Evolutionary conservation across 2,888 invertebrate species (phyloP).

Genomic region (Polyploca ridens): DNA sequence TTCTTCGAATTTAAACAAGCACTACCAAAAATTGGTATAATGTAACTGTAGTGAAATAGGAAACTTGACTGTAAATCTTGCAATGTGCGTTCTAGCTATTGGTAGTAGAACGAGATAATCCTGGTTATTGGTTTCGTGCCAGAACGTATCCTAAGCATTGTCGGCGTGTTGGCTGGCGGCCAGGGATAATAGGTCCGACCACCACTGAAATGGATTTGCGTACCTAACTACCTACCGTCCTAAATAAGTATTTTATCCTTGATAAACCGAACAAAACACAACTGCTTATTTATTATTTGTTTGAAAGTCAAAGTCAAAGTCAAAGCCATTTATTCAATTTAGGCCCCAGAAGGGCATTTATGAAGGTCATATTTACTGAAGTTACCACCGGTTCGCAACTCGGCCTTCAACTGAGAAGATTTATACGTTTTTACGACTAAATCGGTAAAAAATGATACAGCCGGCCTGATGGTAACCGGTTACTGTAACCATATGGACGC

Average conservation of each 20-base stretch:
- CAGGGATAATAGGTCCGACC: slow-evolving; percentile 63
- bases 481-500: no score
- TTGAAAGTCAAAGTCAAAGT: no score
- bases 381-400: no score
- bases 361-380: no score
- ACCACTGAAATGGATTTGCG: slow-evolving; percentile 58
- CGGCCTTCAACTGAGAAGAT: no score
- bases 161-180: slow-evolving; percentile 62
- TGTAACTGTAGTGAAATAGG: slow-evolving; percentile 26
- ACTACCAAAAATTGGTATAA: slow-evolving; percentile 17
- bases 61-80: slow-evolving; percentile 44
- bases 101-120: slow-evolving; percentile 60
- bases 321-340: no score
- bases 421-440: no score
- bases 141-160: slow-evolving; percentile 59
- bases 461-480: no score
- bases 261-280: slow-evolving; percentile 41
- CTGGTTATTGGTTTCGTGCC: slow-evolving; percentile 67
- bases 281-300: no score
- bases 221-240: slow-evolving; percentile 35
- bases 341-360: no score
- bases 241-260: slow-evolving; percentile 38
- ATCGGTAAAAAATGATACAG: no score
- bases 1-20: not conserved
- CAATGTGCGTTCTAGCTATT: slow-evolving; percentile 39